Base-by-base conservation (phyloP, 2,888 invertebrate genomes). In the Phengaris alcon region DNA sequence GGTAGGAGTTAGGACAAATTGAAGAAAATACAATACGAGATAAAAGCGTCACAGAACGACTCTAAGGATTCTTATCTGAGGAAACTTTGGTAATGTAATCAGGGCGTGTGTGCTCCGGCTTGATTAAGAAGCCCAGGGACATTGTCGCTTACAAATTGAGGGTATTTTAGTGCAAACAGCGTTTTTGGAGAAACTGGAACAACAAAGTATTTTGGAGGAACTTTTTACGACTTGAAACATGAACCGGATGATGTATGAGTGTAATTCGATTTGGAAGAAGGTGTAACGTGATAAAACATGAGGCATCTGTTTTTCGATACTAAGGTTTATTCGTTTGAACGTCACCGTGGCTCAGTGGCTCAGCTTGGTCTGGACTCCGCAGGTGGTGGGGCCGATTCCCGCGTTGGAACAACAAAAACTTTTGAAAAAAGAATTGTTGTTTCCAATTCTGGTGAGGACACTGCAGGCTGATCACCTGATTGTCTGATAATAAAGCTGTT, bases 51-150 rank as follows among this genome's bases (percentile, higher is more conserved):
- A 72, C 72, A 35, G 13, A 54, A 72, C 72, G 72, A 72, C 72
- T 51, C 35, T 15, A 54, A 72, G 52, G 22, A 72, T 72, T 72
- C 72, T 72, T 72, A 72, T 72, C 72, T 54, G 22, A 52, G 35
- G 35, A 72, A 72, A 72, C 54, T 72, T 72, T 35, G 72, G 35
- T 72, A 72, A 72, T 72, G 72, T 72, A 72, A 72, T 72, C 72
- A 72, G 52, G 35, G 52, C 52, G 54, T 54, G 72, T 72, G 52
- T 72, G 72, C 52, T 54, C 8, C 52, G 35, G 72, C 22, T 52
- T 72, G 72, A 72, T 72, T 72, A 72, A 52, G 70, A 70, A 51
- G 52, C 52, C 72, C 22, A 72, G 51, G 35, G 15, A 72, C 52
- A 72, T 54, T 72, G 52, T 54, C 72, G 35, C 72, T 72, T 72